Base-by-base conservation (phyloP, 2,113 vertebrate species). In the Psephotus haematonotus region DNA sequence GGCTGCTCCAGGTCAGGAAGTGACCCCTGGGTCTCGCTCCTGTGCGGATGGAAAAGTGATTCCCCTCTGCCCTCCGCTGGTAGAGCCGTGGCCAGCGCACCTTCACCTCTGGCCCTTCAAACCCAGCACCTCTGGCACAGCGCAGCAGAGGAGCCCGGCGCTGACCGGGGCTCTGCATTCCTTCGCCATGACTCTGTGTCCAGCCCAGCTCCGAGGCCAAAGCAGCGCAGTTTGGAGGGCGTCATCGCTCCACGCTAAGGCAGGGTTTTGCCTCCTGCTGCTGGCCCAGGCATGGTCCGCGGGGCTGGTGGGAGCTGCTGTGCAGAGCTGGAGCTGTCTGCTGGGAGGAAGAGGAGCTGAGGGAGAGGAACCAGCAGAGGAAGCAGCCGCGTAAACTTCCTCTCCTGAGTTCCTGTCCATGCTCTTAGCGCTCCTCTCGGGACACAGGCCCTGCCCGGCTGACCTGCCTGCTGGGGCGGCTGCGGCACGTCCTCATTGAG, bases 401-500 rank as follows among this genome's bases (percentile, higher is more conserved):
- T 43, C 53, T 52, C 10, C 46, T 20, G 28, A 24, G 11, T 82
- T 87, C 77, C 85, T 0, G 2, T 35, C 91, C 2, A 0, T 3
- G 91, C 81, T 63, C 7, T 0, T 37, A 67, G 64, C 0, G 1
- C 22, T 70, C 28, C 84, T 84, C 94, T 65, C 1, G 0, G 31
- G 93, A 41, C 47, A 46, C 10, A 2, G 59, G 71, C 25, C 37
- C 57, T 55, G 28, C 80, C 53, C 6, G 1, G 39, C 92, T 79
- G 93, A 52, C 57, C 81, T 68, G 67, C 33, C 24, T 4, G 13
- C 5, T 24, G 50, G 16, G n/a, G 11, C 43, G 39, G 74, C 77
- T 37, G 72, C 17, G 5, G 55, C n/a, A 0, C 15, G 11, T 7
- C 72, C 3, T 0, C 0, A 0, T 8, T 17, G 22, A 72, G 65